Base-by-base conservation (phyloP, 2,888 invertebrate genomes). In the Taphrorychus bicolor region DNA sequence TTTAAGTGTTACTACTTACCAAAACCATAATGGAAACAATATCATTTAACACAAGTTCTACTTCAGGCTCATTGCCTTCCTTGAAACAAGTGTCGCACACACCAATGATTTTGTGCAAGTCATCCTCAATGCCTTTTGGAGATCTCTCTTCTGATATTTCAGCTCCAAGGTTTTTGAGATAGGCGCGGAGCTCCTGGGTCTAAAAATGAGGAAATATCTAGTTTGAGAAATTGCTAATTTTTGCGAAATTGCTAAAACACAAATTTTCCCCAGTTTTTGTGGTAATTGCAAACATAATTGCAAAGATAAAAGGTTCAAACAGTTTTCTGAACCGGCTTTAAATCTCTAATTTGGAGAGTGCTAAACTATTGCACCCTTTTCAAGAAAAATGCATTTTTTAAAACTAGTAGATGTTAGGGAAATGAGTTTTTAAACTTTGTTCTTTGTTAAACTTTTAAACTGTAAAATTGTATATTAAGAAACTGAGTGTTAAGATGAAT, bases 1-100 rank as follows among this genome's bases (percentile, higher is more conserved):
- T n/a, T n/a, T n/a, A n/a, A n/a, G n/a, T n/a, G n/a, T n/a, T n/a
- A n/a, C n/a, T n/a, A 83, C 85, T 85, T 84, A 93, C 93, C 75
- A 92, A 88, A 67, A 97, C 93, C 88, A 98, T 91, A 73, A 98
- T 93, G 4, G 97, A 97, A 2, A 97, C 96, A 82, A 98, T 95
- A 81, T 97, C 96, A 84, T 97, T 97, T 9, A 98, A 86, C 59
- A 97, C 92, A 75, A 92, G 91, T 85, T 98, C 98, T 75, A 96
- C 91, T 80, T 97, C 97, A 14, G 85, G 80, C 81, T 95, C 95
- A 78, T 90, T 91, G 5, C 91, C 90, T 78, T 94, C 94, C 77
- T 93, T 92, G 83, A 97, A 96, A 81, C 95, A 94, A 51, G 92
- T 89, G 83, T 96, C 95, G 80, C 95, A 96, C 5, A 95, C 96